Conservation (phyloP, 2,797 vertebrate genomes). For the Bradypus variegatus region DNA sequence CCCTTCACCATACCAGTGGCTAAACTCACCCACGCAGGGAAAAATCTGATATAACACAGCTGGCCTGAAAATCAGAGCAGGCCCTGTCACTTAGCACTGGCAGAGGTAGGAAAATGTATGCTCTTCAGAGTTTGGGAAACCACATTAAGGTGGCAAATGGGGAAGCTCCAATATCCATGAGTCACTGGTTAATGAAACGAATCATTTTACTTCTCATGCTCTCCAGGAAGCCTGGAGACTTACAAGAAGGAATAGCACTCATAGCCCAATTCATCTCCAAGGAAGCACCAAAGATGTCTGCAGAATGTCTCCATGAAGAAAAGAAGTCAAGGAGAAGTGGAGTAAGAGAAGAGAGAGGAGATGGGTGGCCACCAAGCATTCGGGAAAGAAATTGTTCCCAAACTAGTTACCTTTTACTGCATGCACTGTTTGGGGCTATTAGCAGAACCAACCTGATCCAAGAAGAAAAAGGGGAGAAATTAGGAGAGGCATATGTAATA, state of each 20-base stretch:
- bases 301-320: not conserved
- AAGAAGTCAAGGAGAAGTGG: not conserved
- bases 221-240: not conserved
- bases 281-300: not conserved
- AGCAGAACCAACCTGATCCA: too few species aligned
- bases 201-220: not conserved
- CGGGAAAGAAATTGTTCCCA: not conserved
- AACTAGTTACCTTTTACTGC: not conserved
- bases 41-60: not conserved
- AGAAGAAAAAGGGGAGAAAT: not conserved
- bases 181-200: not conserved
- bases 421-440: too few species aligned
- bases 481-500: too few species aligned
- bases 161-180: not conserved
- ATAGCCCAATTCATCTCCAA: too few species aligned
- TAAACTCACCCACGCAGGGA: not conserved
- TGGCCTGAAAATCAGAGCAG: not conserved
- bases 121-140: not conserved
- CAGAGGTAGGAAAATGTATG: not conserved
- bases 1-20: fast-evolving
- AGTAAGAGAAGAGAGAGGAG: not conserved
- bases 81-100: not conserved
- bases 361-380: not conserved
- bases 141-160: not conserved
- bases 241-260: not conserved